phyloP scores from a whole-genome alignment of 2,113 vertebrate genomes.

The Indri indri region DNA sequence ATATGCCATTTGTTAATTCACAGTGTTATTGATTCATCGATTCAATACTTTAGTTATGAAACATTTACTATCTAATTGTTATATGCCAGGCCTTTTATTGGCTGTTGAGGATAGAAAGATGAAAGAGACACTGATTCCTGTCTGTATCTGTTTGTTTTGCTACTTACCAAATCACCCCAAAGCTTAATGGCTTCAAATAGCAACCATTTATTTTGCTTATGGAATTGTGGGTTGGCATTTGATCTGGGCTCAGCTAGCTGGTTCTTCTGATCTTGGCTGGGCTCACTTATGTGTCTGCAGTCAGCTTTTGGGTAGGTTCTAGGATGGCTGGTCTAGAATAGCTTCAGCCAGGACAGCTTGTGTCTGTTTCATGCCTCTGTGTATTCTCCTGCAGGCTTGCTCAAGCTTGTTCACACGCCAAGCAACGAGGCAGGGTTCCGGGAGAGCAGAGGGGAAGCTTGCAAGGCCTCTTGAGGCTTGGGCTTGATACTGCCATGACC shows the following conservation, averaged over 20 bases:
- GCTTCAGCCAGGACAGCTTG: not conserved
- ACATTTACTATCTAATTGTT: not conserved
- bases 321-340: not conserved
- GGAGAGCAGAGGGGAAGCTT: not conserved
- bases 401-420: not conserved
- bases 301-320: not conserved
- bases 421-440: not conserved
- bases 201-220: not conserved
- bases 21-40: not conserved
- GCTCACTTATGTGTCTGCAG: not conserved
- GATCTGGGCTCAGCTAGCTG: not conserved
- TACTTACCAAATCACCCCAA: not conserved
- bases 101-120: not conserved
- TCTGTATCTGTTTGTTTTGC: not conserved
- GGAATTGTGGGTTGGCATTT: not conserved
- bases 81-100: not conserved
- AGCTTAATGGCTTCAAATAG: not conserved
- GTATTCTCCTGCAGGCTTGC: not conserved
- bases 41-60: not conserved
- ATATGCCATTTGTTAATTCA: not conserved
- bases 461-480: not conserved
- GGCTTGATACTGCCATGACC: not conserved
- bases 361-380: not conserved
- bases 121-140: not conserved
- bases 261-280: slow-evolving; percentile 49